Percentiles rank a stretch among this genome's conserved stretches.
These are phyloP conservation scores for Pachyseris speciosa DNA, from an alignment of 64 coral and sea anemone genomes.

Conservation along the genomic window DNA sequence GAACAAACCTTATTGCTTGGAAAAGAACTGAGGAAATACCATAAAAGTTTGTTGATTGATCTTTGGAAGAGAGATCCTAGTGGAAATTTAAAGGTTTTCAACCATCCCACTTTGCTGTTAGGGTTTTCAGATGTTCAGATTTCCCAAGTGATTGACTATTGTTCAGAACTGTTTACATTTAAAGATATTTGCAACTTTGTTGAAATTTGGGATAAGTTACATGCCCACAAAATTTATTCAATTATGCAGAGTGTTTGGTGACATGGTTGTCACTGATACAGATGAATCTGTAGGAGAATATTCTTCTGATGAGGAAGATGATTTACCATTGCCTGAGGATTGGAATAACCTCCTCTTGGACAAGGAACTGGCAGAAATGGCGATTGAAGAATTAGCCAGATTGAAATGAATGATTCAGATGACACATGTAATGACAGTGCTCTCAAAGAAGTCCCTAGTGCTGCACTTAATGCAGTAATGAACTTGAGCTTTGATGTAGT, in stretches of 20 bases:
- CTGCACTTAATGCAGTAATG: neutral
- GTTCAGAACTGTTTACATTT: slow-evolving; percentile 30
- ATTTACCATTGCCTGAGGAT: neutral
- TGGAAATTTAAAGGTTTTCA: too few species aligned
- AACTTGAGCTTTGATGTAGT: slow-evolving; percentile 19
- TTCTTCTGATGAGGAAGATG: neutral
- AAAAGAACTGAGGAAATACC: too few species aligned
- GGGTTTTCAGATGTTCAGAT: slow-evolving; percentile 49
- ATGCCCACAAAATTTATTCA: slow-evolving; percentile 44
- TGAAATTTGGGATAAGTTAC: slow-evolving; percentile 48
- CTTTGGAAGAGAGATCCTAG: too few species aligned
- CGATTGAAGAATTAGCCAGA: neutral
- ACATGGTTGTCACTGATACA: neutral
- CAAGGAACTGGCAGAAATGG: neutral
- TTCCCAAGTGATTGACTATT: slow-evolving; percentile 14
- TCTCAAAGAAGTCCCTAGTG: neutral
- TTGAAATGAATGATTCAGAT: neutral
- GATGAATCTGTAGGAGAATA: neutral
- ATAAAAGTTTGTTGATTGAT: too few species aligned
- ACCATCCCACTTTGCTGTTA: neutral
- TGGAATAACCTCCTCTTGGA: neutral
- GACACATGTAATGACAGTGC: neutral
- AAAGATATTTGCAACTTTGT: slow-evolving; percentile 32
- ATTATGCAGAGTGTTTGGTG: slow-evolving; percentile 28
- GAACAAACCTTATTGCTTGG: too few species aligned